These are phyloP conservation scores for Rhagologus leucostigma DNA, from an alignment of 2,113 vertebrate species.

Conservation along the genomic window DNA sequence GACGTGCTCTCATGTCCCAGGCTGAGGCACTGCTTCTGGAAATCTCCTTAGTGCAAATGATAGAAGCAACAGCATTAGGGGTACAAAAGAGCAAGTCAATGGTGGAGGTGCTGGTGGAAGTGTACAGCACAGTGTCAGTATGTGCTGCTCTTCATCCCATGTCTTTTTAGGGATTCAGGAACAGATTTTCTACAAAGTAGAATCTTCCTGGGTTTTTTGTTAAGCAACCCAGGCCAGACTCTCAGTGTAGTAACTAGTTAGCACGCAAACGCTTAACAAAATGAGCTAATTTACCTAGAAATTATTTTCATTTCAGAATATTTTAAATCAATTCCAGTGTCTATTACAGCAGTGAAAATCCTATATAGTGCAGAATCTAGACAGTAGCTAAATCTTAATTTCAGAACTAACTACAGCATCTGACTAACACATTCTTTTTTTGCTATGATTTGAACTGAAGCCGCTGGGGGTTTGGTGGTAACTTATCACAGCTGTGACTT, in stretches of 20 bases:
- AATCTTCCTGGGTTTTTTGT: not conserved
- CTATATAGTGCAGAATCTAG: not conserved
- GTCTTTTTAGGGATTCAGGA: not conserved
- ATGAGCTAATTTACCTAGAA: not conserved
- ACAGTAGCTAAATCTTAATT: not conserved
- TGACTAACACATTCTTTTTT: not conserved
- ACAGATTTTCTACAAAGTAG: not conserved
- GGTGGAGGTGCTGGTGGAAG: not conserved
- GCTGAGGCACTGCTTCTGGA: not conserved
- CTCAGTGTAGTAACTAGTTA: not conserved
- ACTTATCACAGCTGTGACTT: not conserved
- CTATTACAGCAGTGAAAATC: not conserved
- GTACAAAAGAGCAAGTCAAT: not conserved
- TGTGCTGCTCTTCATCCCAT: not conserved
- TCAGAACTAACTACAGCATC: not conserved
- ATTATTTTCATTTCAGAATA: not conserved
- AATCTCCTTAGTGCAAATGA: not conserved
- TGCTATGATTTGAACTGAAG: not conserved
- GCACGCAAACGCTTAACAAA: not conserved
- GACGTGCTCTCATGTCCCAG: not conserved
- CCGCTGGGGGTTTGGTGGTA: not conserved
- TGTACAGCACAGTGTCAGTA: not conserved
- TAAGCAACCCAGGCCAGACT: not conserved
- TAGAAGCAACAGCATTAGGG: not conserved
- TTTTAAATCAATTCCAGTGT: not conserved